These are phyloP conservation scores for Monochamus alternatus DNA, from an alignment of 2,888 invertebrate species.

Conservation along the genomic window DNA sequence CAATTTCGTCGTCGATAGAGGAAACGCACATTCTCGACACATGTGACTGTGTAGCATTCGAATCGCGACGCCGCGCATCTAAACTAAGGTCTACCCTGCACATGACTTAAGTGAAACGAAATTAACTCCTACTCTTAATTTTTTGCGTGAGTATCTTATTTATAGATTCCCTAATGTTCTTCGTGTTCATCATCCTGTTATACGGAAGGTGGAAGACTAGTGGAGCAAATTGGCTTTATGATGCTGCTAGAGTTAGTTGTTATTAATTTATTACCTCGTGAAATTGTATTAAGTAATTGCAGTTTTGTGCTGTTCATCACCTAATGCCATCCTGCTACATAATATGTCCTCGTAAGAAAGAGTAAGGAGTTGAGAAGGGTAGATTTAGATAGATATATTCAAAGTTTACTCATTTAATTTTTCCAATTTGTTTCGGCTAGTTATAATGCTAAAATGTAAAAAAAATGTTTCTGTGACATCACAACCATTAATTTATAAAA, in stretches of 20 bases:
- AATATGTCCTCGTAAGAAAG: too few species aligned
- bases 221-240: slow-evolving; percentile 41
- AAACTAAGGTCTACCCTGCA: slow-evolving; percentile 54
- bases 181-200: slow-evolving; percentile 39
- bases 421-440: too few species aligned
- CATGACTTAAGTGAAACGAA: slow-evolving; percentile 44
- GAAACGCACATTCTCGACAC: slow-evolving; percentile 51
- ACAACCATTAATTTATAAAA: too few species aligned
- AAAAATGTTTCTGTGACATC: too few species aligned
- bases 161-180: slow-evolving; percentile 45
- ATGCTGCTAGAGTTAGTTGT: background rate
- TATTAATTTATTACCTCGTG: too few species aligned
- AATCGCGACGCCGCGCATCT: slow-evolving; percentile 54
- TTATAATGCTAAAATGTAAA: too few species aligned
- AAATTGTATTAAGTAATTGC: too few species aligned
- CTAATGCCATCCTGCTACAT: too few species aligned
- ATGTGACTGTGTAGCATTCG: slow-evolving; percentile 47
- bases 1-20: slow-evolving; percentile 11
- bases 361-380: too few species aligned
- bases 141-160: slow-evolving; percentile 53
- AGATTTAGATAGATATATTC: too few species aligned
- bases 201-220: slow-evolving; percentile 45
- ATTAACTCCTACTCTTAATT: slow-evolving; percentile 58
- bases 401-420: too few species aligned
- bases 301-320: too few species aligned